Evolutionary conservation across 2,113 vertebrate genomes (phyloP), one percentile per base, ranked within the genome.

Genomic region (Myxocyprinus asiaticus): DNA sequence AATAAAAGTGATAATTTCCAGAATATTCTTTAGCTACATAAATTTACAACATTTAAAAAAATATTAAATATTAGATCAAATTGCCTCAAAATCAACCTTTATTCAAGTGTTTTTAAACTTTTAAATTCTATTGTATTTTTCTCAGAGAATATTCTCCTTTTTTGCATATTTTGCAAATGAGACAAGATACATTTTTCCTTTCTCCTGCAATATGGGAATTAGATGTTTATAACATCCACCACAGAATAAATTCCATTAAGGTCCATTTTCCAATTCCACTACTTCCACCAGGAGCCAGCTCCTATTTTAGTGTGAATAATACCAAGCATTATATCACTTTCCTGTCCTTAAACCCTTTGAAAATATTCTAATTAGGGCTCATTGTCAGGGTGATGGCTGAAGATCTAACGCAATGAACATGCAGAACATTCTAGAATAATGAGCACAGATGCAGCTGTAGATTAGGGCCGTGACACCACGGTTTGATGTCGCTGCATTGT

Each of bases 361-460:
- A 81, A 88, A 89, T 84, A 83, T 82, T 78, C 71, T 83, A 88
- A 86, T 90, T 90, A 90, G 74, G 81, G 80, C 81, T 89, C 82
- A 87, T 92, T 87, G 91, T 87, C 84, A 83, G 55, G 66, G 86
- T 63, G 78, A 85, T 77, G 67, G 80, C 77, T 82, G 85, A 86
- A 67, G 70, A 86, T 88, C 76, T 87, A 89, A 87, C 85, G 85
- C 80, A 76, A 85, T 75, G 69, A 86, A 83, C 84, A 77, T 78
- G 55, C 44, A 64, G 79, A 85, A 81, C 74, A 79, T 82, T 83
- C 84, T 80, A 80, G 56, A 75, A 78, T 86, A 86, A 88, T 85
- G 81, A 86, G 84, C 82, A 61, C 84, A 88, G 84, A 83, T 87
- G 82, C 86, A 56, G 84, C 44, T 48, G 83, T 75, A 85, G 84